Percentiles rank a stretch among this genome's conserved stretches.
Conservation (phyloP, 2,888 invertebrate species). For the Halictus ligatus region DNA sequence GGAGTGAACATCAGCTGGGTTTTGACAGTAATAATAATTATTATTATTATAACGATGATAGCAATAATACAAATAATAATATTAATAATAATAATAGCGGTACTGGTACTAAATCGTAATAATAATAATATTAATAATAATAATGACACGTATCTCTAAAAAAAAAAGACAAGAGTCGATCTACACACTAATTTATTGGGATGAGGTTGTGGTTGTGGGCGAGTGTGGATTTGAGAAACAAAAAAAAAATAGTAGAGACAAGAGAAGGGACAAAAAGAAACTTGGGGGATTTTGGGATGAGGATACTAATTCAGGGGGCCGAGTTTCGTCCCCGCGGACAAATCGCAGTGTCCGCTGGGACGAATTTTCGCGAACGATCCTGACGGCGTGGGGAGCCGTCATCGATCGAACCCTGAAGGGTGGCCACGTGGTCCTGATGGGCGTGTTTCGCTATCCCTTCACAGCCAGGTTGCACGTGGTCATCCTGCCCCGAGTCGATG, state of each 20-base stretch:
- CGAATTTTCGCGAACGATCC: constrained; percentile 68
- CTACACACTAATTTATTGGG: constrained; percentile 78
- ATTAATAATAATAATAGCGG: constrained; percentile 81
- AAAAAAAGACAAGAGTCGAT: constrained; percentile 72
- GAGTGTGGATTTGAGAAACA: constrained; percentile 64
- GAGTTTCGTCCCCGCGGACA: constrained; percentile 77
- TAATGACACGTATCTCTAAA: constrained; percentile 75
- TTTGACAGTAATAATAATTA: constrained; percentile 79
- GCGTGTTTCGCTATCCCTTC: constrained; percentile 30
- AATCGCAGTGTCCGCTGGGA: constrained; percentile 76
- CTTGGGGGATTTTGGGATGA: constrained; percentile 46
- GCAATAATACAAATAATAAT: constrained; percentile 82
- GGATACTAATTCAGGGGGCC: constrained; percentile 32
- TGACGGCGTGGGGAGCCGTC: constrained; percentile 37
- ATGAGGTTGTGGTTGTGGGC: constrained; percentile 70
- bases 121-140: constrained; percentile 79
- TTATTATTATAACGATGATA: constrained; percentile 82
- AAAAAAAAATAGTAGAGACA: constrained; percentile 39
- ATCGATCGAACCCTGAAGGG: constrained; percentile 45
- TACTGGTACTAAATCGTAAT: constrained; percentile 79
- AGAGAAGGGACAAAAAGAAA: constrained; percentile 46
- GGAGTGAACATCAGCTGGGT: constrained; percentile 12
- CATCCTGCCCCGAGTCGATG: constrained; percentile 62
- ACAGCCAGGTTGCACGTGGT: constrained; percentile 54
- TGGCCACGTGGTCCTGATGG: constrained; percentile 56